phyloP scores from a whole-genome alignment of 1,140 invertebrate species.

The Centruroides sculpturatus region DNA sequence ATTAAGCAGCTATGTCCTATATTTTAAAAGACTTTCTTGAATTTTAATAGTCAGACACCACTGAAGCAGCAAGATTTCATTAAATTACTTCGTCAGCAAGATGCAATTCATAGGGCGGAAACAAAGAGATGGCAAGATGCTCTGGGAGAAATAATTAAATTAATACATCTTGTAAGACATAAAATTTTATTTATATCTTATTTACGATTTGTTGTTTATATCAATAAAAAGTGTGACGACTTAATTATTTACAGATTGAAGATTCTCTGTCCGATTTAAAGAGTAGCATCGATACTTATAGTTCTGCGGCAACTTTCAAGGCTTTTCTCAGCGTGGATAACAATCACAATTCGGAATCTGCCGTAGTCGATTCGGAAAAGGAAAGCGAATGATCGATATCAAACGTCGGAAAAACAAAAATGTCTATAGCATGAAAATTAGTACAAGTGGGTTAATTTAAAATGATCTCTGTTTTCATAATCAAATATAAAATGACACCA shows the following conservation, averaged over 20 bases:
- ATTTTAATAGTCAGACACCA: slow-evolving; percentile 36
- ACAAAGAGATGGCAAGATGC: slow-evolving; percentile 59
- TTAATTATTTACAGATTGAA: slow-evolving; percentile 6
- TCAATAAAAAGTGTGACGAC: neutral
- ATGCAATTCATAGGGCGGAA: slow-evolving; percentile 54
- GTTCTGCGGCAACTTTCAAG: slow-evolving; percentile 6
- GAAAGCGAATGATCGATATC: too few relatives aligned
- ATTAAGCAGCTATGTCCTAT: too few relatives aligned
- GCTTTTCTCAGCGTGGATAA: neutral
- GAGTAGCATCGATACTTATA: slow-evolving; percentile 13
- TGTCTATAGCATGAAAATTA: too few relatives aligned
- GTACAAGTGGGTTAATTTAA: too few relatives aligned
- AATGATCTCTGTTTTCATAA: too few relatives aligned
- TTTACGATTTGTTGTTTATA: too few relatives aligned
- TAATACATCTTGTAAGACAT: slow-evolving; percentile 20
- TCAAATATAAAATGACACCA: too few relatives aligned
- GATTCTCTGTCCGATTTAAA: slow-evolving; percentile 11
- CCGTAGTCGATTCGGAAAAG: too few relatives aligned
- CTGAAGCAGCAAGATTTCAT: slow-evolving; percentile 60
- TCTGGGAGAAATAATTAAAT: slow-evolving; percentile 29
- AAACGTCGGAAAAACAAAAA: too few relatives aligned
- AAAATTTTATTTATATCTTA: too few relatives aligned
- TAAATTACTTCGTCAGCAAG: slow-evolving; percentile 53
- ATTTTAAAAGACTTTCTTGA: too few relatives aligned
- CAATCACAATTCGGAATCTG: too few relatives aligned